A percentile compares a stretch with the other conserved stretches of the same genome.
These are phyloP conservation scores for Trissolcus japonicus DNA, from an alignment of 2,888 invertebrate genomes.

Conservation along the genomic window DNA sequence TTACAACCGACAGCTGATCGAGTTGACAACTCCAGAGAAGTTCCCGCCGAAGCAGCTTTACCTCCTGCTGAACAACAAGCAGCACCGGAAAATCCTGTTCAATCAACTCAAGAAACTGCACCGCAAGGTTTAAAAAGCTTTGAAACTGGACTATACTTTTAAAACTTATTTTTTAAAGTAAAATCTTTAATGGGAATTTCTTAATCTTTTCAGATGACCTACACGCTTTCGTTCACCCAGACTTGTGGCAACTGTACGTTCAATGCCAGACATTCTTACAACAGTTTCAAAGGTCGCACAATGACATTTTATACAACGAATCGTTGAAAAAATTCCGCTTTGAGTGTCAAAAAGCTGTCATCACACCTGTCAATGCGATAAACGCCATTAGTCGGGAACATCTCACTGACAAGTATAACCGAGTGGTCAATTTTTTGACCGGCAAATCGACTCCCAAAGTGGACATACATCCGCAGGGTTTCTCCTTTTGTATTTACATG, in stretches of 20 bases:
- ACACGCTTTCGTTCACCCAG: constrained; percentile 48
- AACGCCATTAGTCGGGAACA: constrained; percentile 86
- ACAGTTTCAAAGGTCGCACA: constrained; percentile 80
- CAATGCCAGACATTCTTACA: constrained; percentile 80
- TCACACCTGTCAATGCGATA: constrained; percentile 91
- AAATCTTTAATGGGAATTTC: background rate
- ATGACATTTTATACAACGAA: constrained; percentile 80
- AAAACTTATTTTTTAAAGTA: background rate
- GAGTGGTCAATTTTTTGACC: constrained; percentile 83
- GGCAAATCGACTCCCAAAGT: constrained; percentile 83
- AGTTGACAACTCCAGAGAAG: constrained; percentile 20
- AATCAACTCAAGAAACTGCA: background rate
- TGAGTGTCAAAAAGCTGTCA: constrained; percentile 91
- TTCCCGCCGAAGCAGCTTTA: constrained; percentile 7
- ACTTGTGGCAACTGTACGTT: constrained; percentile 75
- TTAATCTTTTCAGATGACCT: constrained; percentile 36
- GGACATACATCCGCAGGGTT: constrained; percentile 85
- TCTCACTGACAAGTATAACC: constrained; percentile 85
- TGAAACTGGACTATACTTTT: background rate
- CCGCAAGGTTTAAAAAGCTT: constrained; percentile 5
- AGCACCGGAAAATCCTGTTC: background rate
- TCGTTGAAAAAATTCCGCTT: constrained; percentile 86
- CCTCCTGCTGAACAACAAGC: constrained; percentile 2
- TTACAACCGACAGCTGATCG: constrained; percentile 22
- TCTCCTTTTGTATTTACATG: constrained; percentile 82